Evolutionary conservation across 2,113 vertebrate species (phyloP).

Genomic region (Passer domesticus): DNA sequence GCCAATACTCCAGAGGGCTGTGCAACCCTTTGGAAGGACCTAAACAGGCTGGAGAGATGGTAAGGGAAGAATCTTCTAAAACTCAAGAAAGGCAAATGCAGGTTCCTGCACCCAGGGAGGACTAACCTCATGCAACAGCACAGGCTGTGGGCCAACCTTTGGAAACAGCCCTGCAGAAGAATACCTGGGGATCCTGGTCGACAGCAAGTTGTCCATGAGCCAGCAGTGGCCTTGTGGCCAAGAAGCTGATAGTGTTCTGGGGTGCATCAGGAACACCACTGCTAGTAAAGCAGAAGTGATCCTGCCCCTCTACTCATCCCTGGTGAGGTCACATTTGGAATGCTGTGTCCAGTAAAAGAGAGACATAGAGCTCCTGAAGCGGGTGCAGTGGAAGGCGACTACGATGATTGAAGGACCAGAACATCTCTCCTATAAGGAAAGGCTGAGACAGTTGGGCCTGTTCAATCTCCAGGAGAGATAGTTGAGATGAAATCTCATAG

Average conservation of each 20-base stretch:
- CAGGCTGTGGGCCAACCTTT: background rate
- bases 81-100: background rate
- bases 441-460: background rate
- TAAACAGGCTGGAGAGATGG: background rate
- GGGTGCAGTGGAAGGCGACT: accelerated
- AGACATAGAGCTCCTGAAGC: background rate
- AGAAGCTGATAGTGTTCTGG: background rate
- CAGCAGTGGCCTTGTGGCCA: background rate
- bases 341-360: background rate
- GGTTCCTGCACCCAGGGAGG: background rate
- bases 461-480: background rate
- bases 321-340: background rate
- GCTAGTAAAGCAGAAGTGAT: background rate
- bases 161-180: background rate
- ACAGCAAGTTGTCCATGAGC: background rate
- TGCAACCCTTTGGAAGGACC: background rate
- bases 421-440: background rate
- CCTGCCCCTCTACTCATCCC: background rate
- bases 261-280: background rate
- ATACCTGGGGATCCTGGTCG: background rate
- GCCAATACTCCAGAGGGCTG: too few species aligned
- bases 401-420: background rate
- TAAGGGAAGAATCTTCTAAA: background rate
- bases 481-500: background rate
- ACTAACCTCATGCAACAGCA: background rate